A percentile compares a stretch with the other conserved stretches of the same genome.
These are phyloP conservation scores for Amiota mariae DNA, from an alignment of 2,888 invertebrate species.

Conservation along the genomic window DNA sequence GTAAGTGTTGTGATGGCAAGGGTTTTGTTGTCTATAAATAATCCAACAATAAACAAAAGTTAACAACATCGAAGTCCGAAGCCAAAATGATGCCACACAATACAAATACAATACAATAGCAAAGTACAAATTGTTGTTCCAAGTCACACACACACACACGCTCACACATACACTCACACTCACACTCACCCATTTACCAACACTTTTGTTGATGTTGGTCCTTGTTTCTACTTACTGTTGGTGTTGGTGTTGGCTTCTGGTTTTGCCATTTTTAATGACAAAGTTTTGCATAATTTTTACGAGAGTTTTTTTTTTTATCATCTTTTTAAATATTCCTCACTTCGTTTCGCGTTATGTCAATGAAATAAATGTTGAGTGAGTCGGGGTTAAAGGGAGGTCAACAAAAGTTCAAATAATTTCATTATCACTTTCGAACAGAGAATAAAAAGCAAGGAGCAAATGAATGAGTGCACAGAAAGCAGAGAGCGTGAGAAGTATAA, in stretches of 20 bases:
- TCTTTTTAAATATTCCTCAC: background rate
- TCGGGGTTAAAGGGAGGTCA: conserved; percentile 34
- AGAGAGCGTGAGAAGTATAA: background rate
- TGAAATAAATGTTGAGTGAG: conserved; percentile 29
- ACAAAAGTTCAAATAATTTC: conserved; percentile 65
- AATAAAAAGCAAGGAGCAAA: conserved; percentile 21
- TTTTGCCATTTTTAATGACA: conserved; percentile 59
- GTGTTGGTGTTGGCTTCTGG: too few species aligned
- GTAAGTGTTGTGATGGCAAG: too few species aligned
- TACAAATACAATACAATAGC: too few species aligned
- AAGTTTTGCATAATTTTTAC: conserved; percentile 65
- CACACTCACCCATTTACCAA: background rate
- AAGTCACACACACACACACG: conserved; percentile 11
- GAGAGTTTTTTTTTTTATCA: conserved; percentile 48
- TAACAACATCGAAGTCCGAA: too few species aligned
- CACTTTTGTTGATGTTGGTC: too few species aligned
- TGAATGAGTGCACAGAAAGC: conserved; percentile 20
- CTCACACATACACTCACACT: conserved; percentile 12
- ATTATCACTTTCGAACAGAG: conserved; percentile 63
- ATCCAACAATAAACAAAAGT: too few species aligned
- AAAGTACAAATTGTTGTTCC: background rate
- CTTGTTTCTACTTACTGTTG: too few species aligned
- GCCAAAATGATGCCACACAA: background rate
- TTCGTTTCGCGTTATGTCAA: conserved; percentile 22
- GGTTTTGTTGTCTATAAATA: too few species aligned